Base-by-base conservation (phyloP, 2,888 invertebrate genomes). In the Drosophila rellima region DNA sequence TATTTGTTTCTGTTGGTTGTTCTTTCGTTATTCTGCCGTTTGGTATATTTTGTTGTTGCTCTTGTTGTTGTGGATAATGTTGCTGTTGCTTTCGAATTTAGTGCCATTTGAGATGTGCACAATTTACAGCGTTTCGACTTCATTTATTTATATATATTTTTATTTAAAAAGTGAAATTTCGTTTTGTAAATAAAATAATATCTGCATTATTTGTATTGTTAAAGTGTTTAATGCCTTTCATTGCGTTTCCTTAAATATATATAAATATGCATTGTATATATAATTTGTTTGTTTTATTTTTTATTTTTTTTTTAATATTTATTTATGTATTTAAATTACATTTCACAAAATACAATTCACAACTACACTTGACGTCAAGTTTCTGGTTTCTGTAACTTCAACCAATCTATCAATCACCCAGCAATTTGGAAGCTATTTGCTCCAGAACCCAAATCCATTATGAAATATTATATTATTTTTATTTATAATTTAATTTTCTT, bases 311-410 rank as follows among this genome's bases (percentile, higher is more conserved):
- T 59, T 45, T 26, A 35, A 54, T 70, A 60, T 70, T 66, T 64
- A 62, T 70, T 74, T 69, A 72, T 72, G 65, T 78, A 79, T 79
- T 79, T 82, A 79, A 89, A 90, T 91, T 82, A 89, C 88, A 87
- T 89, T 89, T 91, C 90, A 91, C 91, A 91, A 91, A 91, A 91
- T 90, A 91, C 91, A 91, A 90, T 90, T 91, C 91, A 91, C 91
- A 91, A 91, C 92, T 91, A 91, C 89, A 80, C 89, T 84, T 90
- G 90, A 83, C 88, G 80, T 59, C 86, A 88, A 88, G 81, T 89
- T 85, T 80, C 69, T 80, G 75, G 75, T 74, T 74, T 65, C 65
- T 70, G 69, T 71, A 74, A 81, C 88, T 84, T 87, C 81, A 81
- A 77, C 87, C 87, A 70, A 75, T 76, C 73, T 65, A 67, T 65